Evolutionary conservation across 2,888 invertebrate species (phyloP).

Genomic region (Troides oblongomaculatus): DNA sequence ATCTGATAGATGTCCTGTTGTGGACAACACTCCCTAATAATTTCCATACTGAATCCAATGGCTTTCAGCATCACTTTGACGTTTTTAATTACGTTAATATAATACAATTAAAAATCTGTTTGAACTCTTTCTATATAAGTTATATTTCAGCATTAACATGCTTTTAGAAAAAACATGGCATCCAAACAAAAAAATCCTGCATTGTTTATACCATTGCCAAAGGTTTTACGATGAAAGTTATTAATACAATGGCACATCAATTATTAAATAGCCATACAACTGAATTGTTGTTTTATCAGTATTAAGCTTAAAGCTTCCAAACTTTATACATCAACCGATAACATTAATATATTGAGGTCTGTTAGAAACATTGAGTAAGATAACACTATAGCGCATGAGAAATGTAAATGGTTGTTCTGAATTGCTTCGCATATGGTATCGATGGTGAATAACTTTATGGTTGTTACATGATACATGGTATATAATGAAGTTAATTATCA

Average conservation of each 20-base stretch:
- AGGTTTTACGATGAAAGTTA: neutral
- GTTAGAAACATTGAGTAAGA: constrained; percentile 52
- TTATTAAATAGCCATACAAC: neutral
- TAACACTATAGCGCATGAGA: constrained; percentile 53
- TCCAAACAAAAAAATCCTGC: too few relatives aligned
- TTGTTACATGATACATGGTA: constrained; percentile 29
- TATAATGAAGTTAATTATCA: constrained; percentile 7
- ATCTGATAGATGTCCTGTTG: too few relatives aligned
- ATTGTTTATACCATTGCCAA: too few relatives aligned
- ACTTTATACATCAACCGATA: constrained; percentile 27
- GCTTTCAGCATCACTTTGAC: too few relatives aligned
- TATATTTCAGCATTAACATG: too few relatives aligned
- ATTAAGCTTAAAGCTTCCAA: constrained; percentile 22
- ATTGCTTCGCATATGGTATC: constrained; percentile 59
- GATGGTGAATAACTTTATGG: constrained; percentile 39
- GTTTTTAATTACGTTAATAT: too few relatives aligned
- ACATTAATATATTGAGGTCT: constrained; percentile 50
- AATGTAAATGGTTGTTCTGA: constrained; percentile 68
- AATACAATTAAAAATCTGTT: too few relatives aligned
- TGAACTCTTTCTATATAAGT: too few relatives aligned
- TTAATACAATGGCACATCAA: neutral
- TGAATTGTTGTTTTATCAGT: constrained; percentile 21
- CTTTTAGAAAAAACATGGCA: too few relatives aligned
- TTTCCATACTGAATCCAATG: too few relatives aligned
- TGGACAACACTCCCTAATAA: too few relatives aligned